These are phyloP conservation scores for Desmodus rotundus DNA, from an alignment of 2,113 vertebrate genomes.

Conservation along the genomic window DNA sequence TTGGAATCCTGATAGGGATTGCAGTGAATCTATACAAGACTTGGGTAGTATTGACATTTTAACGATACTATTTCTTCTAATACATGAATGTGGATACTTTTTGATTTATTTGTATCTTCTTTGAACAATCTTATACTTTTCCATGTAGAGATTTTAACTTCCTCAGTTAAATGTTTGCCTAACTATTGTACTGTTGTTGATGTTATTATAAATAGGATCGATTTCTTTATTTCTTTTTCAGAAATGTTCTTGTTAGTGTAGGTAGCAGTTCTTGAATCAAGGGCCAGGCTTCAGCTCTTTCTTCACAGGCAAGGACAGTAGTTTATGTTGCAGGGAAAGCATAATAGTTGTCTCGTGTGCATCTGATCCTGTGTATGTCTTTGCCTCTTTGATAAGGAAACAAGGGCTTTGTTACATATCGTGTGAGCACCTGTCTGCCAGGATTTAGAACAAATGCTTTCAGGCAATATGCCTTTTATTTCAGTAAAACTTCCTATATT, in stretches of 20 bases:
- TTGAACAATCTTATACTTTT: neutral
- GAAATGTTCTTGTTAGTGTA: neutral
- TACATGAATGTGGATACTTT: neutral
- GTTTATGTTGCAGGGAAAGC: neutral
- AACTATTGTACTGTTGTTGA: neutral
- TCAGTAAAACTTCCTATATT: neutral
- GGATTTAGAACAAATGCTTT: conserved; percentile 23
- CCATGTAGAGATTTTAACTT: neutral
- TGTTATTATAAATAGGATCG: neutral
- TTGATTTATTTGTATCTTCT: neutral
- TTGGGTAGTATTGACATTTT: neutral
- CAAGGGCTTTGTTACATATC: neutral
- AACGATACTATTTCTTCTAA: neutral
- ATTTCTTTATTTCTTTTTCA: neutral
- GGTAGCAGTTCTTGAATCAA: neutral
- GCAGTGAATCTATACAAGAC: neutral
- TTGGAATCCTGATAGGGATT: neutral
- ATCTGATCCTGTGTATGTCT: neutral
- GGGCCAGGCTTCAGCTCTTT: neutral
- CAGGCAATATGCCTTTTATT: conserved; percentile 29
- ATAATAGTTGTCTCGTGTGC: neutral
- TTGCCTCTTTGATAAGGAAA: neutral
- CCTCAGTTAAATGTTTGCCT: neutral
- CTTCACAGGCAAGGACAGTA: neutral
- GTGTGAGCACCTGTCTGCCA: neutral